A percentile compares a stretch with the other conserved stretches of the same genome.
phyloP scores from a whole-genome alignment of 2,113 vertebrate species.

The Falcunculus frontatus region DNA sequence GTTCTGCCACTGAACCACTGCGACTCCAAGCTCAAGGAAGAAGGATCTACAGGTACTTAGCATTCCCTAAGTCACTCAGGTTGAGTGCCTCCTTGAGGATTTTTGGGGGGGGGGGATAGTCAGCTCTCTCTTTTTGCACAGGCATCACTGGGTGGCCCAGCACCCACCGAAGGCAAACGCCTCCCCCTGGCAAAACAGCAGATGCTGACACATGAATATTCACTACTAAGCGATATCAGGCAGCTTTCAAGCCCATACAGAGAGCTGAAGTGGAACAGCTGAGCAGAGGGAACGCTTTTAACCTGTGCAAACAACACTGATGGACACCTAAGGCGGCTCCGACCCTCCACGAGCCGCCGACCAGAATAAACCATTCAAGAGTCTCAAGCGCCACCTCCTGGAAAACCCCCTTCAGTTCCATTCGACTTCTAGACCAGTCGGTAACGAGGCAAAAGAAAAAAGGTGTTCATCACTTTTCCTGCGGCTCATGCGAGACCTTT shows the following conservation, averaged over 20 bases:
- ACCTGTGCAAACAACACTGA: neutral
- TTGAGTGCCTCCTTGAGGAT: neutral
- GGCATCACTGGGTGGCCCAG: neutral
- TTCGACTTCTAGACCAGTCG: neutral
- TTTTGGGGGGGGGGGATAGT: accelerated
- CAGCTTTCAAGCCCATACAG: neutral
- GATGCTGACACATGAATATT: neutral
- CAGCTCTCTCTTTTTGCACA: neutral
- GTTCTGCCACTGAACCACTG: neutral
- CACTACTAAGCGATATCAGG: neutral
- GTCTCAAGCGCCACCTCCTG: conserved; percentile 64
- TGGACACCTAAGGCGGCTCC: accelerated
- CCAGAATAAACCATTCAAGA: neutral
- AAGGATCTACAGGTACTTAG: neutral
- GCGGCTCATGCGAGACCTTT: neutral
- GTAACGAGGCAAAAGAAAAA: neutral
- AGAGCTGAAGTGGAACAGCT: neutral
- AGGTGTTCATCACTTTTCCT: neutral
- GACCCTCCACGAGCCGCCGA: neutral
- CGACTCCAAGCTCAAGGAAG: neutral
- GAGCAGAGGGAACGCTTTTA: neutral
- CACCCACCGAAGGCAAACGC: neutral
- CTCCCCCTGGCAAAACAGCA: neutral
- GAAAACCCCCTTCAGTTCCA: neutral
- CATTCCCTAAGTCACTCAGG: neutral